A percentile compares a stretch with the other conserved stretches of the same genome.
Conservation (phyloP, 1,140 invertebrate species). For the Diplogasteroides magnus region DNA sequence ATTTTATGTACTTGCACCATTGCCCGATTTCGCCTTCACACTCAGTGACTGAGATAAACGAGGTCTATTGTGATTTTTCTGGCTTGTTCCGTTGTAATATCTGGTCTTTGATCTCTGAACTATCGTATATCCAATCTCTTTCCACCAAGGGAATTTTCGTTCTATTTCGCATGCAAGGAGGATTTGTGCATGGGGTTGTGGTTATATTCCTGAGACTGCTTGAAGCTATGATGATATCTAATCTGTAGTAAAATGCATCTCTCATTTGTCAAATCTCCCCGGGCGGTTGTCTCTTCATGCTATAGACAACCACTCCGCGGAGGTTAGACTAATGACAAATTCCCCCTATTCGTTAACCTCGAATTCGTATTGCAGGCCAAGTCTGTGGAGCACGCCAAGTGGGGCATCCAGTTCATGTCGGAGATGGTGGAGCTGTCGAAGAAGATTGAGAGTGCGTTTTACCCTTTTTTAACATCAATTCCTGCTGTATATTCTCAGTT, state of each 20-base stretch:
- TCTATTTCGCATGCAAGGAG: slow-evolving; percentile 2
- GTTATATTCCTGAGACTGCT: slow-evolving; percentile 2
- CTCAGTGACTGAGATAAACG: too few relatives aligned
- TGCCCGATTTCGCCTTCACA: too few relatives aligned
- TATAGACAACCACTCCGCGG: too few relatives aligned
- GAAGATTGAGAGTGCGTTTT: slow-evolving; percentile 17
- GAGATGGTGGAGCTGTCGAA: slow-evolving; percentile 74
- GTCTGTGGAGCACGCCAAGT: slow-evolving; percentile 76
- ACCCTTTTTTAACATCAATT: slow-evolving; percentile 1
- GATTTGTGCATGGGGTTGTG: neutral
- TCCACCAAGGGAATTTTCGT: slow-evolving; percentile 16
- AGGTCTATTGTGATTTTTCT: too few relatives aligned
- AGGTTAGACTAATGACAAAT: neutral
- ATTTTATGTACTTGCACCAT: too few relatives aligned
- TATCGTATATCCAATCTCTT: slow-evolving; percentile 3
- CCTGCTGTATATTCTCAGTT: neutral
- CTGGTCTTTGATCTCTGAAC: slow-evolving; percentile 10
- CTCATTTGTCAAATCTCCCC: too few relatives aligned
- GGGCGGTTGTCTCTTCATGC: too few relatives aligned
- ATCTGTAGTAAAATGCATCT: too few relatives aligned
- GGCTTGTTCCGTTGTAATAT: too few relatives aligned
- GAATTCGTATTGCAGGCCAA: slow-evolving; percentile 66
- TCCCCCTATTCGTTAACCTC: neutral
- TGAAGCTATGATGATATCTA: slow-evolving; percentile 19
- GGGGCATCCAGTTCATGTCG: slow-evolving; percentile 89